Evolutionary conservation across 2,797 vertebrate species (phyloP).

Genomic region (Siniperca scherzeri): DNA sequence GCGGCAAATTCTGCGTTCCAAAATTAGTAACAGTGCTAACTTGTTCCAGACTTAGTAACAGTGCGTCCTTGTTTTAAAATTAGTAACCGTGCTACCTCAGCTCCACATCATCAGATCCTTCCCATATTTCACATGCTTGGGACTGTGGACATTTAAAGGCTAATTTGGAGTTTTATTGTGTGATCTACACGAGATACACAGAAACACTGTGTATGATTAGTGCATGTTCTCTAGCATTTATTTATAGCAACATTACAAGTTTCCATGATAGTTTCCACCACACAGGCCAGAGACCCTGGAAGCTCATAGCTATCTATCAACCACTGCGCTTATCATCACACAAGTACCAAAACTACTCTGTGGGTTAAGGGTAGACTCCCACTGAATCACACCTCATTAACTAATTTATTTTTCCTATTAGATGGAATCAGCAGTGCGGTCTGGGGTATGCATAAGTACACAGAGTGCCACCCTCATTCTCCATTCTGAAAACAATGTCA

Average conservation of each 20-base stretch:
- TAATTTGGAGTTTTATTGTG: no score
- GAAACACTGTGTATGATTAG: no score
- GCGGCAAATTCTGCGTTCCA: no score
- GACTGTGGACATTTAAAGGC: no score
- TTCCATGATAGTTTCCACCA: slow-evolving; percentile 79
- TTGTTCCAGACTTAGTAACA: no score
- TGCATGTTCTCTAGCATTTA: slow-evolving; percentile 49
- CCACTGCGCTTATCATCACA: slow-evolving; percentile 58
- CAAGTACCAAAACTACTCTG: slow-evolving; percentile 50
- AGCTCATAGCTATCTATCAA: slow-evolving; percentile 68
- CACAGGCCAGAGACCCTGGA: slow-evolving; percentile 64
- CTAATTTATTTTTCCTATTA: slow-evolving; percentile 4
- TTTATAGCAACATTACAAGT: slow-evolving; percentile 80
- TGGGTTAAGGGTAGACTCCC: slow-evolving; percentile 1
- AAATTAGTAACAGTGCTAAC: no score
- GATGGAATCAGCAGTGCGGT: not conserved
- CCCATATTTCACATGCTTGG: no score
- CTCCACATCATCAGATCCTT: no score
- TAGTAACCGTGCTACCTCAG: no score
- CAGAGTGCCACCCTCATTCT: not conserved
- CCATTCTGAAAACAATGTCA: no score
- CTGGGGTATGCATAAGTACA: not conserved
- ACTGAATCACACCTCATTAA: slow-evolving; percentile 8
- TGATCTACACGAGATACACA: no score
- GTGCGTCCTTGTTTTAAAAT: no score